Base-by-base conservation (phyloP, 2,888 invertebrate genomes). In the Drymonia ruficornis region DNA sequence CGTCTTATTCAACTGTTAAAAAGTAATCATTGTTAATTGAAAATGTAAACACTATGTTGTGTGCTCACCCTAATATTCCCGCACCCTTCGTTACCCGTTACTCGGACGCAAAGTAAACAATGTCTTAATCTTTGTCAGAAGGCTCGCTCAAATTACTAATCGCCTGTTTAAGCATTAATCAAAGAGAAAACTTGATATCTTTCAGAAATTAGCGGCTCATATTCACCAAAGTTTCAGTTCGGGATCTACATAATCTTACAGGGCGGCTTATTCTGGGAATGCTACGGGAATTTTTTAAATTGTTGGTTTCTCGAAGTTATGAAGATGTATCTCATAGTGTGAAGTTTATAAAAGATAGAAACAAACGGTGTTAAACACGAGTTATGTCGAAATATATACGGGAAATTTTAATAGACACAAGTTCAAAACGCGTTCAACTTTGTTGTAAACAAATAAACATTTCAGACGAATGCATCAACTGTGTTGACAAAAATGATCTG, bases 181-280 rank as follows among this genome's bases (percentile, higher is more conserved):
- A 56, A 59, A 59, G 52, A 42, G 53, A 53, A 50, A 59, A 59
- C 52, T 57, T 57, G 56, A 57, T 63, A 61, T 53, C 55, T 54
- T 55, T 31, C 43, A 31, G 46, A 61, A 61, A 55, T 58, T 53
- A 58, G 48, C 55, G 42, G 34, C 53, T 60, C 52, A 53, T 55
- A 56, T 52, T 60, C 46, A n/a, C 16, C 16, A 31, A 56, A 60
- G 45, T 60, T 56, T 43, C 43, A 43, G 19, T 43, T 19, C 12
- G 43, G 5, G 19, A 50, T 54, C n/a, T 36, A 36, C 36, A 36
- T 36, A 36, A 36, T 36, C 47, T 51, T 34, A 45, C 12, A 11
- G 4, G 2, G 11, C 16, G 43, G 43, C 12, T 40, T 40, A 40
- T 40, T 40, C 40, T 40, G 40, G 15, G 2, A 40, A 36, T n/a